Evolutionary conservation across 2,888 invertebrate species (phyloP), one percentile per base, ranked within the genome.

Genomic region (Agriotes lineatus): DNA sequence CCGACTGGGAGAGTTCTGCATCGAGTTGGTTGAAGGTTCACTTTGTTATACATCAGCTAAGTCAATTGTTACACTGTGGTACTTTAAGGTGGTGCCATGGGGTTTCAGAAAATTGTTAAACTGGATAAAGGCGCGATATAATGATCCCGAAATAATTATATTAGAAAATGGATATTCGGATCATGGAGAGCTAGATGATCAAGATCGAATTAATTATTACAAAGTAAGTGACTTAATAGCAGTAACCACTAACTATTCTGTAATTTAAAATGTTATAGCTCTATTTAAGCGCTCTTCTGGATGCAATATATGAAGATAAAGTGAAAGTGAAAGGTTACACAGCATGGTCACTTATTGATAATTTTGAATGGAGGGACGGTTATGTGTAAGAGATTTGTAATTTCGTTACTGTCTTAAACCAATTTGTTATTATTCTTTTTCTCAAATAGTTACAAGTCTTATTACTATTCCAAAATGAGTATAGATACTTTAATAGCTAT

Each of bases 131-230:
- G 72, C 80, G 71, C 71, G 67, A 10, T 80, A 81, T 64, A 82
- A 85, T 39, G 86, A 89, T 76, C 87, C 87, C 0, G 82, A 85
- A 22, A 83, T 90, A 12, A 85, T 85, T 63, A 79, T 90, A 1
- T 87, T 87, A 0, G 90, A 88, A 76, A 90, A 89, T 70, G 90
- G 89, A 1, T 86, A 85, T 82, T 84, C 88, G 1, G 86, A 87
- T 30, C 35, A 70, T 0, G 86, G 85, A 0, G 84, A 85, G 0
- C 75, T 86, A 0, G 70, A 85, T 0, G 89, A 90, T 77, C 81
- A 84, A 4, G 83, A 83, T 59, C 81, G 88, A 61, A 82, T 87
- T 4, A 71, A 76, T 0, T 87, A 85, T 73, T 65, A 52, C 19
- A 58, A 70, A 42, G 75, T 75, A 67, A 30, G 44, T 19, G 9